Conservation (phyloP, 1,140 invertebrate species). For the Zaprionus ornatus region DNA sequence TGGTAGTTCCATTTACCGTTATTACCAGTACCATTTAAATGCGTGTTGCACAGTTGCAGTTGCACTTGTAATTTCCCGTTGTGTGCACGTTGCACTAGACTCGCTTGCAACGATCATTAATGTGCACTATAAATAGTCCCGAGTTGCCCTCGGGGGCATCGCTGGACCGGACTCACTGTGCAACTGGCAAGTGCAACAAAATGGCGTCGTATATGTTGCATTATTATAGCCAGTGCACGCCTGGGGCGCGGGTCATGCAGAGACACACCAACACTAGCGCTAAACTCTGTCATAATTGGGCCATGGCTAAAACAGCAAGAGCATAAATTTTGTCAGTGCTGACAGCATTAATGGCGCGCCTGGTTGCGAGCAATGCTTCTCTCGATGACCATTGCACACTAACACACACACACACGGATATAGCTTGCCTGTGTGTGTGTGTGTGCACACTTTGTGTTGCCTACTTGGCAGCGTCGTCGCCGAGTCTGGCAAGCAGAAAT, state of each 20-base stretch:
- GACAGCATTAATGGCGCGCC: slow-evolving; percentile 49
- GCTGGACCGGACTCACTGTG: neutral
- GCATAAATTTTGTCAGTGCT: slow-evolving; percentile 57
- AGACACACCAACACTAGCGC: neutral
- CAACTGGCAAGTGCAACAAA: slow-evolving; percentile 14
- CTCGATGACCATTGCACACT: slow-evolving; percentile 27
- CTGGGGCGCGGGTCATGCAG: neutral
- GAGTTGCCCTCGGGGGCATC: neutral
- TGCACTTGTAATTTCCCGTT: slow-evolving; percentile 22
- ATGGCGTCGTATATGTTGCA: slow-evolving; percentile 17
- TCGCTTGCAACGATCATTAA: slow-evolving; percentile 21
- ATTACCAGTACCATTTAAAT: slow-evolving; percentile 15
- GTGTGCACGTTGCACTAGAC: neutral
- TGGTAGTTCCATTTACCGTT: slow-evolving; percentile 4
- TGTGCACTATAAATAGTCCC: slow-evolving; percentile 31
- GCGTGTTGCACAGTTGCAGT: slow-evolving; percentile 16
- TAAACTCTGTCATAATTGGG: slow-evolving; percentile 51
- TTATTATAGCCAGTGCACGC: slow-evolving; percentile 12
- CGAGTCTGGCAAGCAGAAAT: slow-evolving; percentile 16
- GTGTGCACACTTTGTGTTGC: slow-evolving; percentile 32
- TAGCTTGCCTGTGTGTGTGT: neutral
- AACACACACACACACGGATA: neutral
- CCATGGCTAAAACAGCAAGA: slow-evolving; percentile 45
- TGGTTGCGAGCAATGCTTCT: slow-evolving; percentile 16
- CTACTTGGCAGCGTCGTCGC: slow-evolving; percentile 42